Conservation (phyloP, 2,113 vertebrate genomes). For the Datnioides undecimradiatus region DNA sequence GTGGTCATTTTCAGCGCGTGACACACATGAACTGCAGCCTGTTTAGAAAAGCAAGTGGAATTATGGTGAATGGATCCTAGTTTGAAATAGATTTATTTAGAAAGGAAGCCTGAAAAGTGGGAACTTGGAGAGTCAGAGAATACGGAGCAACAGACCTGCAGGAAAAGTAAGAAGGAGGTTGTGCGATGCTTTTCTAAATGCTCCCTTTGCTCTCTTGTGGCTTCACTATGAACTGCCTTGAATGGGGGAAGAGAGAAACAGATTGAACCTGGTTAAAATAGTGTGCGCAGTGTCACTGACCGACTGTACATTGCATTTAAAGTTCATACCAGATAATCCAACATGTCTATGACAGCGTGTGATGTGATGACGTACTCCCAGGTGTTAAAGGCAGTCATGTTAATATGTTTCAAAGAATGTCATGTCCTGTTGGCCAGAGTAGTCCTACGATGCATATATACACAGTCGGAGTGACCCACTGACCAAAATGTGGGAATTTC, state of each 20-base stretch:
- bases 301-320: not conserved
- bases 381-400: not conserved
- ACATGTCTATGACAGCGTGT: not conserved
- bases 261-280: not conserved
- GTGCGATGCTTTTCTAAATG: not conserved
- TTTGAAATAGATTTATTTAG: not conserved
- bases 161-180: not conserved
- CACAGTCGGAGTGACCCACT: too few species aligned
- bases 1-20: constrained; percentile 16
- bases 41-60: constrained; percentile 15
- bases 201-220: not conserved
- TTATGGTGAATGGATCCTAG: not conserved
- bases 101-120: not conserved
- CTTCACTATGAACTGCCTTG: not conserved
- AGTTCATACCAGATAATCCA: not conserved
- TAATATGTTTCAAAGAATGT: too few species aligned
- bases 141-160: not conserved
- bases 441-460: too few species aligned
- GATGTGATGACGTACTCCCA: not conserved
- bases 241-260: not conserved
- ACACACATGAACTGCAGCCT: constrained; percentile 3
- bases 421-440: too few species aligned
- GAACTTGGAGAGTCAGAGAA: not conserved
- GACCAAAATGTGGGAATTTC: too few species aligned
- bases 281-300: not conserved